Base-by-base conservation (phyloP, 2,888 invertebrate genomes). In the Monochamus alternatus region DNA sequence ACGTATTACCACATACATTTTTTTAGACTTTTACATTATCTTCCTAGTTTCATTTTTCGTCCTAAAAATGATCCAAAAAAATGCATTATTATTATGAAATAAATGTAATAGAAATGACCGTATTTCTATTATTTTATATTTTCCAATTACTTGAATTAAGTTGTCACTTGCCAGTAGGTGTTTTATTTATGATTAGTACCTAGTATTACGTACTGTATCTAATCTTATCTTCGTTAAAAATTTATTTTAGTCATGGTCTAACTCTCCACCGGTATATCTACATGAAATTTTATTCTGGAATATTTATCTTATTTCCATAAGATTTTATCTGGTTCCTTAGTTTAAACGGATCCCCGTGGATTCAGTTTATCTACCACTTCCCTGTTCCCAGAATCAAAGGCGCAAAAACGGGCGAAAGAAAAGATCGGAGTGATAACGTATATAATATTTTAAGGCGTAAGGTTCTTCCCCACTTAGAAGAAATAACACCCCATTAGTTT, bases 351-450 rank as follows among this genome's bases (percentile, higher is more conserved):
- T 64, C 64, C 64, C 64, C 30, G 30, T 47, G 64, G 64, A 64
- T 47, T 64, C n/a, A 62, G 51, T 71, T 71, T 71, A 60, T 63
- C 62, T 47, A 63, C 63, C 62, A 71, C 52, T 63, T 63, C 14
- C n/a, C 31, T 59, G 60, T 52, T 69, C 12, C 59, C 10, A 69
- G 47, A 59, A 59, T 59, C 44, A 22, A 47, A 64, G 47, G 30
- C 30, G 22, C n/a, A 64, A 64, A 64, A 64, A 64, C 59, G 51
- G 51, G 32, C 30, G 30, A 7, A 30, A 47, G 44, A 64, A 47
- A 64, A 47, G 47, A 47, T 62, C n/a, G n/a, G 4, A 64, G 22
- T 10, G 47, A 10, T 64, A 47, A 14, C 14, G 31, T 1, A 47
- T 30, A 51, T 51, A 47, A 47, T 64, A 64, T 30, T 64, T 55